These are phyloP conservation scores for Alosa alosa DNA, from an alignment of 2,113 vertebrate genomes.

Conservation along the genomic window DNA sequence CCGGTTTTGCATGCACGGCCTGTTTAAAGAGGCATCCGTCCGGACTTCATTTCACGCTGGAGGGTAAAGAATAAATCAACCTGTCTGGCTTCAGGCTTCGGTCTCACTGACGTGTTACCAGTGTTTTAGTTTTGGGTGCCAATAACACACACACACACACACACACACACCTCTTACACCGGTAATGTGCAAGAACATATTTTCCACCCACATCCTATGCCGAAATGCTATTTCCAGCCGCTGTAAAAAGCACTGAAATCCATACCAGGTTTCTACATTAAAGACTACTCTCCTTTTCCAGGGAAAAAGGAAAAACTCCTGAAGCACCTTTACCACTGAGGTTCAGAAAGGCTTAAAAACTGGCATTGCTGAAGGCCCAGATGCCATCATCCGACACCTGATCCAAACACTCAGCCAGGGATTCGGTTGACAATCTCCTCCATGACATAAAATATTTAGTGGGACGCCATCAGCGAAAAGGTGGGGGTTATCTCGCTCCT, in stretches of 20 bases:
- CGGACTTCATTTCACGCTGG: background rate
- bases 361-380: constrained; percentile 26
- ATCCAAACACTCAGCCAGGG: constrained; percentile 37
- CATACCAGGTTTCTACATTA: constrained; percentile 4
- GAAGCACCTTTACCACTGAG: background rate
- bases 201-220: background rate
- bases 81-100: background rate
- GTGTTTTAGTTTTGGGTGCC: no score
- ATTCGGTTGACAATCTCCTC: constrained; percentile 21
- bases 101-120: background rate
- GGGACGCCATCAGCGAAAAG: constrained; percentile 33
- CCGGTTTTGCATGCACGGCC: background rate
- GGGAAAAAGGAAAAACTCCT: background rate
- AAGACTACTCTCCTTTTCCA: background rate
- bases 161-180: background rate
- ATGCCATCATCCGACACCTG: constrained; percentile 28
- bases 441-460: constrained; percentile 39
- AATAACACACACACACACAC: constrained; percentile 10
- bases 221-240: background rate
- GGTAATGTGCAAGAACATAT: background rate
- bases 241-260: constrained; percentile 4
- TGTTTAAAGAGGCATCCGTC: background rate
- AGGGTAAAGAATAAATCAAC: background rate
- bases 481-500: background rate
- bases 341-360: background rate